Conservation (phyloP, 2,888 invertebrate genomes). For the Girardia tigrina region DNA sequence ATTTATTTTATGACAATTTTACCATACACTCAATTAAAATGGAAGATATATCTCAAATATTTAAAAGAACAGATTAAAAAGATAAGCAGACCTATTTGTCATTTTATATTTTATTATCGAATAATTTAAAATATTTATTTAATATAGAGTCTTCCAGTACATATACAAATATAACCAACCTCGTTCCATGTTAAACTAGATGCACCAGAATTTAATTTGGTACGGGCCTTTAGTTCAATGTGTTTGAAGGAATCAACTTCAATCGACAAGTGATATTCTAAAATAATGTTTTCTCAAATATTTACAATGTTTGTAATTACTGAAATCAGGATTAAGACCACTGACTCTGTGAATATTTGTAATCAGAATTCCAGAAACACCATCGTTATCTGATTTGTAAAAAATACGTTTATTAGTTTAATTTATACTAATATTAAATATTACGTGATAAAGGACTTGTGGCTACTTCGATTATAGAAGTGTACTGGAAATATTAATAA, state of each 20-base stretch:
- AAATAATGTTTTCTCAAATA: not conserved
- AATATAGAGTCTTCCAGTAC: not conserved
- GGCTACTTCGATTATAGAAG: not conserved
- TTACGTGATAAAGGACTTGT: not conserved
- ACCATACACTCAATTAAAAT: too few species aligned
- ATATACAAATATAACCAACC: not conserved
- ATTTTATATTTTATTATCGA: too few species aligned
- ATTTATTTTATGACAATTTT: too few species aligned
- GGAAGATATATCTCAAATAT: too few species aligned
- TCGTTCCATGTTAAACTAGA: not conserved
- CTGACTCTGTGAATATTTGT: not conserved
- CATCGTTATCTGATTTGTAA: not conserved
- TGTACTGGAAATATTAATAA: not conserved
- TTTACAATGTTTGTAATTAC: not conserved
- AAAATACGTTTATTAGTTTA: too few species aligned
- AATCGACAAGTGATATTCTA: not conserved
- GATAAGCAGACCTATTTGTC: too few species aligned
- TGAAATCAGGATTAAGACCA: not conserved
- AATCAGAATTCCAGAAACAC: not conserved
- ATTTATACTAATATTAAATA: too few species aligned
- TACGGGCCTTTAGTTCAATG: not conserved
- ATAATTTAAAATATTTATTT: not conserved
- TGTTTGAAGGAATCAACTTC: not conserved
- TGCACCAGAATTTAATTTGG: not conserved
- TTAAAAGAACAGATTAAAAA: too few species aligned